Base-by-base conservation (phyloP, 2,113 vertebrate species). In the Spizaetus ornatus region DNA sequence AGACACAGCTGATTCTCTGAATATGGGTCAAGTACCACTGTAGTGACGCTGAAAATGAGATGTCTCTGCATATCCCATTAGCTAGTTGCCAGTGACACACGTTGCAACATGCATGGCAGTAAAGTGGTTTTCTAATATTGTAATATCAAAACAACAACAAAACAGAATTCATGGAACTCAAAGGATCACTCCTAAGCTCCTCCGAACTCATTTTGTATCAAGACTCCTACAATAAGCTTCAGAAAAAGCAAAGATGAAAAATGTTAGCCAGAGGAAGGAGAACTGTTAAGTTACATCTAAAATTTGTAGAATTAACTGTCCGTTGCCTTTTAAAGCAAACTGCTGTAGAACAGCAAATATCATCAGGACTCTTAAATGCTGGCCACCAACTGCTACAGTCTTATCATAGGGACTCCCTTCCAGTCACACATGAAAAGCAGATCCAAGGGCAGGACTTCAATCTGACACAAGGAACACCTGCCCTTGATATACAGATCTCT, bases 351-450 rank as follows among this genome's bases (percentile, higher is more conserved):
- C 31, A 70, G 26, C 16, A 85, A n/a, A 26, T 27, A 80, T 18
- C 78, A 94, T 55, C 85, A 93, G 86, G 93, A 95, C 84, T 94
- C 45, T 50, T 27, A 77, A 62, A 82, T 18, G 67, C 31, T 77
- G 81, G 72, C 90, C 87, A 78, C 62, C 71, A 83, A 16, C 47
- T 36, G 34, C 66, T 53, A 31, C 69, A 56, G 81, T 34, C 52
- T 79, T n/a, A 50, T 14, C 48, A 18, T 0, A 53, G 42, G 72
- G 20, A 83, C 82, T 84, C 36, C 55, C 59, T 43, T 88, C 90
- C 92, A 93, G 93, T 82, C 61, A 96, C 86, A 96, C 55, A 67
- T 25, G 32, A 71, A 74, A 90, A 82, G 38, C 12, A 96, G 89
- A 96, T 91, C 88, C 96, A 96, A 95, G 81, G 90, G 66, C 22